Evolutionary conservation across 2,113 vertebrate genomes (phyloP), one percentile per base, ranked within the genome.

Genomic region (Muscicapa adusta): DNA sequence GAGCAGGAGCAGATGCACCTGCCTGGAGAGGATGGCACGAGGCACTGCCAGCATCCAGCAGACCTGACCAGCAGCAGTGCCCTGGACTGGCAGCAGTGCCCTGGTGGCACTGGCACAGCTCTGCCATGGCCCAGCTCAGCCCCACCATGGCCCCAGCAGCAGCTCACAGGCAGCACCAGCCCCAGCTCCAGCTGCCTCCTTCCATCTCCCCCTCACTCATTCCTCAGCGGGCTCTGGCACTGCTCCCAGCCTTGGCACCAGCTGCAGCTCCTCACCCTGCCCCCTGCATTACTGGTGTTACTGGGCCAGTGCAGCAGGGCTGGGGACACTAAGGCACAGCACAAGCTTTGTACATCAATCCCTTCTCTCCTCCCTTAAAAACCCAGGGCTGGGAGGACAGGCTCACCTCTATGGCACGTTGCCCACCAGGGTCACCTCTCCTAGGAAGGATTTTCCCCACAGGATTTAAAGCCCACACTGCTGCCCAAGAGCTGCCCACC

Each of bases 201-300:
- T 95, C 96, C 94, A 92, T 92, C 96, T 94, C 71, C 72, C 43
- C 54, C 80, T 91, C 15, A 6, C 65, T 91, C 88, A 84, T 96
- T 96, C 91, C 89, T 94, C 83, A 61, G 85, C 1, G 0, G 11
- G 1, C 50, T 77, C n/a, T 94, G 93, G 94, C 89, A n/a, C 29
- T 0, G 0, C 33, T 92, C 91, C 93, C n/a, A 0, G 87, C 70
- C 84, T 51, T 88, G 95, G 92, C 88, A 85, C 26, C 5, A 5
- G 57, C 68, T 10, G 3, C 84, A 9, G 63, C 48, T 74, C 53
- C 70, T 74, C 7, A 1, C 68, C 9, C 13, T 11, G 34, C 47
- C 74, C 84, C 73, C 48, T 20, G 77, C 2, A 0, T 28, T 62
- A 7, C 42, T 48, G 66, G 45, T 6, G 1, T 38, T 42, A 17